Evolutionary conservation across 2,888 invertebrate genomes (phyloP), one percentile per base, ranked within the genome.

Genomic region (Pristionchus arcanus): DNA sequence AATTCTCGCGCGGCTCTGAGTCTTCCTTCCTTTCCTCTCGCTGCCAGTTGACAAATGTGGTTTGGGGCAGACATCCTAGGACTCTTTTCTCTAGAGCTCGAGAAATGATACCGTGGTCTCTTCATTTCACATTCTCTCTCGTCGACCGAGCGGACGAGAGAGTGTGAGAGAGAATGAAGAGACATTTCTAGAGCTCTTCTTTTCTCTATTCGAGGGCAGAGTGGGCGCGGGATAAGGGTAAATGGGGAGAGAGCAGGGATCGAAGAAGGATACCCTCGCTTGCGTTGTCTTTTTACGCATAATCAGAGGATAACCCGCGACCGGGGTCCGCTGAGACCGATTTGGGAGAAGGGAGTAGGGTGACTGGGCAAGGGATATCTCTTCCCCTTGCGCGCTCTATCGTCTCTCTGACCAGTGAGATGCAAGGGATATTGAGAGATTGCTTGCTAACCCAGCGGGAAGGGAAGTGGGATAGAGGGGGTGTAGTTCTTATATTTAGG

Each of bases 201-300:
- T 63, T 21, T 25, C n/a, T 25, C 63, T n/a, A 4, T 63, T n/a
- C 5, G 25, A 25, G n/a, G n/a, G 21, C n/a, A 63, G 63, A 63
- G 11, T 5, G n/a, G 2, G n/a, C 63, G 25, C 25, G 63, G n/a
- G 25, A 63, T 21, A 11, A n/a, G 63, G 63, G 11, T 2, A 63
- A 63, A 77, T 16, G 25, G 21, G 42, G 74, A 25, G n/a, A 42
- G 81, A 1, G 42, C 42, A 49, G 49, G 28, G 42, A 19, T 55
- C 55, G 77, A 25, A 13, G 49, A 81, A 28, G 68, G 81, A 81
- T 81, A 81, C 16, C 42, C 77, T 37, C 19, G 15, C 34, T 19
- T 21, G n/a, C 42, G 81, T 81, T 81, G 81, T 81, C 81, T 81
- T 53, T 81, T 81, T 49, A 53, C 81, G 81, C 81, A 81, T 81